Evolutionary conservation across 2,888 invertebrate genomes (phyloP).

Genomic region (Kryphioiulus occultus): DNA sequence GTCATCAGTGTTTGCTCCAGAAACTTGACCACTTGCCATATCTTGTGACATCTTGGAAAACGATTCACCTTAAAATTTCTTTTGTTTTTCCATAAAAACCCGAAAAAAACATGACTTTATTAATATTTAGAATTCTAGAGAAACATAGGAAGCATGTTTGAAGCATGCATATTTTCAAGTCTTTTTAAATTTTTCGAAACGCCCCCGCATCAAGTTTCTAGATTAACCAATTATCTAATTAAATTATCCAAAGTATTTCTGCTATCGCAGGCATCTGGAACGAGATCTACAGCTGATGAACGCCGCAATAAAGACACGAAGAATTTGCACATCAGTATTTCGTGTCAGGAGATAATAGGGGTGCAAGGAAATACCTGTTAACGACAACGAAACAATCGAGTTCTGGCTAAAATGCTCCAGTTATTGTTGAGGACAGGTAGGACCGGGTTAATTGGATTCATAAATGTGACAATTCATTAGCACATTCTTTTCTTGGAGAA

Average conservation of each 20-base stretch:
- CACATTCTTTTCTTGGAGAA: not conserved
- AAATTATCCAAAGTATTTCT: not conserved
- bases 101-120: no score
- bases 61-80: no score
- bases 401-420: not conserved
- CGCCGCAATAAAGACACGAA: not conserved
- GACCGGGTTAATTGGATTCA: constrained; percentile 31
- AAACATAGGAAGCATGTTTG: no score
- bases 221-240: not conserved
- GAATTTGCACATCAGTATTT: not conserved
- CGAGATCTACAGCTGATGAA: not conserved
- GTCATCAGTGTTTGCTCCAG: no score
- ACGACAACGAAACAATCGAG: not conserved
- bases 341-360: not conserved
- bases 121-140: no score
- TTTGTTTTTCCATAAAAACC: no score
- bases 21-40: no score
- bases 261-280: not conserved
- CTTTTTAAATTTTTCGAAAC: no score
- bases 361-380: not conserved
- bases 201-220: no score
- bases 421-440: not conserved
- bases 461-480: constrained; percentile 17
- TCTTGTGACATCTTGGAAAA: no score
- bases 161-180: no score